These are phyloP conservation scores for Astyanax mexicanus DNA, from an alignment of 2,797 vertebrate species.

Conservation along the genomic window DNA sequence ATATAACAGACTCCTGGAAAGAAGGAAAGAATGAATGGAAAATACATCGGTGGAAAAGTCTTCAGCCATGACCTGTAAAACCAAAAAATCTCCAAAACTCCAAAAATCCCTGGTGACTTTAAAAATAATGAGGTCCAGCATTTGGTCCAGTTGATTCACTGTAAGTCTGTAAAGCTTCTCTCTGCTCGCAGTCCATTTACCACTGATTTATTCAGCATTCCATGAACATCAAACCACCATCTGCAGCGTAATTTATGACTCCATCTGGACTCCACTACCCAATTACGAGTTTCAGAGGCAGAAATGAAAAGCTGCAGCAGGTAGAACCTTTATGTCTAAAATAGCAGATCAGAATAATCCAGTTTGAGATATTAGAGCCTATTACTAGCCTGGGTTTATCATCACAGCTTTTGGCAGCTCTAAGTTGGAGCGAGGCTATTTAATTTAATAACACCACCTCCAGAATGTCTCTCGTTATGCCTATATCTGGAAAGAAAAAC, in stretches of 20 bases:
- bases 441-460: background rate
- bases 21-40: slow-evolving; percentile 9
- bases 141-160: background rate
- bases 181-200: slow-evolving; percentile 3
- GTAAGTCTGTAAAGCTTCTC: background rate
- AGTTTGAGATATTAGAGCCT: background rate
- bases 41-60: slow-evolving; percentile 43
- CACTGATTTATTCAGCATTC: background rate
- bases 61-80: background rate
- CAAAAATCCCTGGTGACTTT: slow-evolving; percentile 25
- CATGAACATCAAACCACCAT: background rate
- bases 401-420: background rate
- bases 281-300: background rate
- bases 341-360: background rate
- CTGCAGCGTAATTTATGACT: slow-evolving; percentile 1
- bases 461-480: background rate
- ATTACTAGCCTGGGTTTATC: background rate
- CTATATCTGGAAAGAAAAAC: background rate
- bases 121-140: slow-evolving; percentile 12
- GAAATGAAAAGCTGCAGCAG: too few species aligned
- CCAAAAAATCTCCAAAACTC: too few species aligned
- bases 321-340: background rate
- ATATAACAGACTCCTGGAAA: slow-evolving; percentile 20
- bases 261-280: background rate
- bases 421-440: background rate